Percentiles rank a stretch among this genome's conserved stretches.
phyloP scores from a whole-genome alignment of 2,113 vertebrate genomes.

The Amazona vittata region DNA sequence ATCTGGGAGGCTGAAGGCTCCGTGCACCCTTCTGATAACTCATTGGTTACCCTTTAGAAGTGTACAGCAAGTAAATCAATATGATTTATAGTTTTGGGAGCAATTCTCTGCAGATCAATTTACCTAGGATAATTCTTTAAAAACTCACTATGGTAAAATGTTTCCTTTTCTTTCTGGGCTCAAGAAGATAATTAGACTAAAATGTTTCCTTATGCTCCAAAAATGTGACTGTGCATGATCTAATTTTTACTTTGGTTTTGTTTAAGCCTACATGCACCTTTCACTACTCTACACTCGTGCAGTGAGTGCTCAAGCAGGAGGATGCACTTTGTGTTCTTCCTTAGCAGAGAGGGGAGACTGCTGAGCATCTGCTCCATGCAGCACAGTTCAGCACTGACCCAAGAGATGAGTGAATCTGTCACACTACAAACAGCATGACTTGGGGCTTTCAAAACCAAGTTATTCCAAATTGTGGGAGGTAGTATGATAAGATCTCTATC shows the following conservation, averaged over 20 bases:
- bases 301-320: not conserved
- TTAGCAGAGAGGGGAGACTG: not conserved
- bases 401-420: not conserved
- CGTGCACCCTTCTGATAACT: not conserved
- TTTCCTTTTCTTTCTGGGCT: conserved; percentile 57
- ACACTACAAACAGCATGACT: not conserved
- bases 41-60: not conserved
- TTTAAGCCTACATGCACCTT: not conserved
- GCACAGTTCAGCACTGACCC: not conserved
- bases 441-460: not conserved
- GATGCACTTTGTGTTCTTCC: not conserved
- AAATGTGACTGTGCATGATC: conserved; percentile 27
- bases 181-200: conserved; percentile 49
- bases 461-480: conserved; percentile 28
- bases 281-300: not conserved
- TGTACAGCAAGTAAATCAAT: conserved; percentile 26
- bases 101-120: conserved; percentile 45
- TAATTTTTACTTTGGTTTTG: conserved; percentile 13
- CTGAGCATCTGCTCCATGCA: not conserved
- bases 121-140: conserved; percentile 40
- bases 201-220: conserved; percentile 54
- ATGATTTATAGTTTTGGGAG: conserved; percentile 32
- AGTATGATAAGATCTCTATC: conserved; percentile 51
- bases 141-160: conserved; percentile 37
- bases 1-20: not conserved